Base-by-base conservation (phyloP, 2,113 vertebrate species). In the Bombycilla garrulus region DNA sequence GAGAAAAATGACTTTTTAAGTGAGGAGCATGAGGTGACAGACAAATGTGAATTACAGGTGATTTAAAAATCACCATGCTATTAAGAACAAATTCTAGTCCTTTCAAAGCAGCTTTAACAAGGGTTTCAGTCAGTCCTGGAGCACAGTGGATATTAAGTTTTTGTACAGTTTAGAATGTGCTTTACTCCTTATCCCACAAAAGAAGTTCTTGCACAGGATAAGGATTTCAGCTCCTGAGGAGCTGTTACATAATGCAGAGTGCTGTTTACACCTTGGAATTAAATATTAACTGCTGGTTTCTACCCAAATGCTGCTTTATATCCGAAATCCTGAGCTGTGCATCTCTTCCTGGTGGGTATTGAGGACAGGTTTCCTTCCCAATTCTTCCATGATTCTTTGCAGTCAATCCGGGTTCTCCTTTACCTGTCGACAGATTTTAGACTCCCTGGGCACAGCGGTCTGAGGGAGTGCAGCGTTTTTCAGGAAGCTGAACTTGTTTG, bases 11-110 rank as follows among this genome's bases (percentile, higher is more conserved):
- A 16, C 11, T 81, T 81, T 19, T 17, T 47, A 18, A 40, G 33
- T 29, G 76, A 73, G 40, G 25, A 26, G 19, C 5, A 0, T 24
- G 53, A 82, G 42, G 31, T 54, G 48, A 62, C 51, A 61, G 61
- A 11, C 0, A 2, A 72, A 3, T 22, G 23, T n/a, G 53, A 61
- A 69, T 78, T 60, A 38, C 28, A 25, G 21, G 18, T 1, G 17
- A 21, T 79, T 18, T 56, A 33, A 60, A 87, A 67, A 35, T 74
- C 44, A 23, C 9, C 6, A 3, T 36, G n/a, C n/a, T 58, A 35
- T 31, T 21, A 62, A 48, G 26, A 58, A 58, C 45, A 42, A 61
- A 33, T 45, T 45, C 11, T 33, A 33, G 33, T 73, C 51, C 42
- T 76, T 76, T 53, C 38, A 84, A 81, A 86, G 58, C 62, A 23